Evolutionary conservation across 1,140 invertebrate species (phyloP).

Genomic region (Pogonomyrmex californicus): DNA sequence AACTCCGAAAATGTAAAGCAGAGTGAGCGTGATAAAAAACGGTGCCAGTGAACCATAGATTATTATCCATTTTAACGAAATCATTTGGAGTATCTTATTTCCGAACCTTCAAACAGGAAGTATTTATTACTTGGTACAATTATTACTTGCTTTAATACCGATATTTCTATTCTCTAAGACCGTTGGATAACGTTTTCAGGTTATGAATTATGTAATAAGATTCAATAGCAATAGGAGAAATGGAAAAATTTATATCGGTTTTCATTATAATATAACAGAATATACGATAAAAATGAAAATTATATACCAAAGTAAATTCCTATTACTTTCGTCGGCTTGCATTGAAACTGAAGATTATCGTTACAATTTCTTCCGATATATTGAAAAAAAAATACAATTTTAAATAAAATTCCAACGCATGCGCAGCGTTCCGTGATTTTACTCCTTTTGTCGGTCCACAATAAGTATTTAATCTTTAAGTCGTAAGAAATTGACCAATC

Average conservation of each 20-base stretch:
- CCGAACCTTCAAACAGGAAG: neutral
- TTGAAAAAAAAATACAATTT: conserved; percentile 14
- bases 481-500: too few relatives aligned
- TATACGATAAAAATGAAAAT: neutral
- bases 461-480: too few relatives aligned
- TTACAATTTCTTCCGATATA: neutral
- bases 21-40: conserved; percentile 69
- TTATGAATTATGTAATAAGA: neutral
- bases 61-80: conserved; percentile 39
- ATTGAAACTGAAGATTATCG: neutral
- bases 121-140: neutral
- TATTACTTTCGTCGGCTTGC: neutral
- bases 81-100: conserved; percentile 20
- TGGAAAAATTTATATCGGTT: neutral
- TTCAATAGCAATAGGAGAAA: neutral
- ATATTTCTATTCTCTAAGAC: neutral
- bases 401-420: neutral
- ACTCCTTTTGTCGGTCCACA: too few relatives aligned
- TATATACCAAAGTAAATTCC: neutral
- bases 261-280: neutral
- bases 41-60: conserved; percentile 58
- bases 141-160: neutral
- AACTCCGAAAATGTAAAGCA: conserved; percentile 86
- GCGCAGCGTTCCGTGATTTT: neutral
- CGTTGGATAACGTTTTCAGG: neutral